These are phyloP conservation scores for Xiphophorus couchianus DNA, from an alignment of 2,113 vertebrate species.

Conservation along the genomic window DNA sequence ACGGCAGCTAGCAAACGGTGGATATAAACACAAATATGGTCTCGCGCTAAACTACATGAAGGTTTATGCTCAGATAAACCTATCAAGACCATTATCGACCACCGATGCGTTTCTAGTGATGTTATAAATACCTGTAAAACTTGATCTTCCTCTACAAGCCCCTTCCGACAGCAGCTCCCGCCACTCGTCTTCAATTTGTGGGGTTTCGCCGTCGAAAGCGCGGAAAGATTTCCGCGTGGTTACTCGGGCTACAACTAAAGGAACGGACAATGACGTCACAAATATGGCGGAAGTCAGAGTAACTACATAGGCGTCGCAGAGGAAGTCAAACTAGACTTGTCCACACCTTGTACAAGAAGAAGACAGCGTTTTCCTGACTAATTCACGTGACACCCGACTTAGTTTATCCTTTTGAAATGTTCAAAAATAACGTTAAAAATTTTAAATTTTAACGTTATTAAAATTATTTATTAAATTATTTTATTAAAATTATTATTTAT, in stretches of 20 bases:
- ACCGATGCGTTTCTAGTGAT: background rate
- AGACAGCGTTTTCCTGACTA: conserved; percentile 31
- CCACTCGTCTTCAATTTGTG: conserved; percentile 69
- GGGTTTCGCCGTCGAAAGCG: conserved; percentile 50
- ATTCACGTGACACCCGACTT: conserved; percentile 22
- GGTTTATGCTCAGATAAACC: background rate
- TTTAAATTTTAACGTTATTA: too few relatives aligned
- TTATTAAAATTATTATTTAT: too few relatives aligned
- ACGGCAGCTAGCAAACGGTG: conserved; percentile 29
- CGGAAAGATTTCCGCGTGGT: conserved; percentile 57
- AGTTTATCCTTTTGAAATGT: too few relatives aligned
- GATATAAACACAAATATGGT: conserved; percentile 24
- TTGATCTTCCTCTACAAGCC: background rate
- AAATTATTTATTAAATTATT: too few relatives aligned
- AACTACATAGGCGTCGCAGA: accelerated
- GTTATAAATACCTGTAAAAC: conserved; percentile 11
- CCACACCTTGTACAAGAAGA: background rate
- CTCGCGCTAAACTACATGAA: background rate
- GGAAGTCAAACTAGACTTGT: background rate
- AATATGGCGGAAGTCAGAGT: conserved; percentile 17
- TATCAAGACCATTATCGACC: accelerated
- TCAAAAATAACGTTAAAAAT: too few relatives aligned
- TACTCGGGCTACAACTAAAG: background rate
- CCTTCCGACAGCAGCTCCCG: conserved; percentile 68
- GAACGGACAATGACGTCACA: conserved; percentile 21